phyloP scores from a whole-genome alignment of 2,888 invertebrate species.

The Zaprionus lineosus region DNA sequence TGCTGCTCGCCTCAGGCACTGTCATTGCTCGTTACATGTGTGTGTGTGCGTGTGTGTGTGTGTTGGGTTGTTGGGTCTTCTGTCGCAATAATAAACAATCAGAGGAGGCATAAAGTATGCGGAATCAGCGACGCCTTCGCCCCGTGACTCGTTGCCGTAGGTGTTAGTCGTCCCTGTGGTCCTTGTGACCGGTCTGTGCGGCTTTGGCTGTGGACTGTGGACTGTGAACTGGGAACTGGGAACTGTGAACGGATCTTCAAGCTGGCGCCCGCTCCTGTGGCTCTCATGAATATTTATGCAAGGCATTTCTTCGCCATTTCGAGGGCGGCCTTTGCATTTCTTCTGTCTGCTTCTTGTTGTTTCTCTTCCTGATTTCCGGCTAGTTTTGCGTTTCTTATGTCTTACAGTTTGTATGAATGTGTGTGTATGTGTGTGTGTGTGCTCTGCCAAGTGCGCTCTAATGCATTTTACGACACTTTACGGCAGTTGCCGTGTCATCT shows the following conservation, averaged over 20 bases:
- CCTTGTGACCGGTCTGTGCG: conserved; percentile 4
- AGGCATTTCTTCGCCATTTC: conserved; percentile 36
- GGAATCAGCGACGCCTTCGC: conserved; percentile 50
- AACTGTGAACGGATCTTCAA: neutral
- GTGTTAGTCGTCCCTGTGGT: conserved; percentile 58
- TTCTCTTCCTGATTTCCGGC: conserved; percentile 37
- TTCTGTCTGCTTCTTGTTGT: conserved; percentile 17
- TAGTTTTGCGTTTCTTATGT: conserved; percentile 14
- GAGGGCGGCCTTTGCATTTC: conserved; percentile 32
- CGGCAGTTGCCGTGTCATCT: conserved; percentile 47
- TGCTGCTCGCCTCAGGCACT: neutral
- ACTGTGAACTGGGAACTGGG: neutral
- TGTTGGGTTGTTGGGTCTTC: conserved; percentile 8
- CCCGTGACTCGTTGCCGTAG: conserved; percentile 32
- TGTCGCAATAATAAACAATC: conserved; percentile 78
- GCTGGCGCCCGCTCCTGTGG: conserved; percentile 12
- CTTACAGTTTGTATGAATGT: conserved; percentile 5
- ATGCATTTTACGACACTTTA: conserved; percentile 77
- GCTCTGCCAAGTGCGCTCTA: conserved; percentile 69
- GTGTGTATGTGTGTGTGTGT: conserved; percentile 14
- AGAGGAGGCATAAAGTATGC: conserved; percentile 72
- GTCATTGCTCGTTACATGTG: neutral
- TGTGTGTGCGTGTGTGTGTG: conserved; percentile 17
- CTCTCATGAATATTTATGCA: conserved; percentile 69
- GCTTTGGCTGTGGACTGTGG: neutral